Percentiles rank a stretch among this genome's conserved stretches.
These are phyloP conservation scores for Cranoglanis bouderius DNA, from an alignment of 2,113 vertebrate species.

Conservation along the genomic window DNA sequence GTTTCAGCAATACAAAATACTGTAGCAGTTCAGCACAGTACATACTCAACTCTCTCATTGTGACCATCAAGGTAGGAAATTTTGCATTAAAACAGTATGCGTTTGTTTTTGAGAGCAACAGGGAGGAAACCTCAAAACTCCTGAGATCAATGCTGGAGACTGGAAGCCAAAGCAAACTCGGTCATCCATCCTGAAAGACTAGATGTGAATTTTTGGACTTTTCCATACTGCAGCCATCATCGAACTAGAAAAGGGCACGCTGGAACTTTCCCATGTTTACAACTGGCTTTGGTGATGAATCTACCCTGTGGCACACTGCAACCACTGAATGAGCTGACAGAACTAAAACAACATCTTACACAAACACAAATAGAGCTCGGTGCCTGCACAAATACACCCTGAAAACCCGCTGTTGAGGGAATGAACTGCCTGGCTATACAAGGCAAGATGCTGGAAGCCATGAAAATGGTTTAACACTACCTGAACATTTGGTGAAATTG, in stretches of 20 bases:
- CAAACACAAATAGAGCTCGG: constrained; percentile 6
- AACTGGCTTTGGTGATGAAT: constrained; percentile 37
- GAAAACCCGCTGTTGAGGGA: neutral
- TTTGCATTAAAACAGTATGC: constrained; percentile 3
- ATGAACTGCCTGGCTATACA: neutral
- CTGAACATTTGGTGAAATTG: neutral
- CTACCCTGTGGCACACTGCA: constrained; percentile 15
- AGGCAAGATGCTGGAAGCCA: neutral
- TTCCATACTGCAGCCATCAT: constrained; percentile 56
- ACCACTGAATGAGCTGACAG: constrained; percentile 28
- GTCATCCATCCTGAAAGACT: constrained; percentile 51
- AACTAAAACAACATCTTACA: constrained; percentile 40
- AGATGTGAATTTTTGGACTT: constrained; percentile 50
- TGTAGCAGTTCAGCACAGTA: constrained; percentile 12
- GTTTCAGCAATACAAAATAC: neutral
- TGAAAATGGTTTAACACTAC: neutral
- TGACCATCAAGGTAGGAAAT: constrained; percentile 16
- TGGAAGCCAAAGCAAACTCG: constrained; percentile 48
- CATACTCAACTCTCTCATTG: neutral
- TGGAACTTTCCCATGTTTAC: constrained; percentile 53
- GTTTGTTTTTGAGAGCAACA: constrained; percentile 16
- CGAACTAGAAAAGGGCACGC: constrained; percentile 29
- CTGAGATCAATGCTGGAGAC: constrained; percentile 54
- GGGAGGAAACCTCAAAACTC: constrained; percentile 27
- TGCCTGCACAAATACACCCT: constrained; percentile 13